Evolutionary conservation across 2,888 invertebrate species (phyloP).

Genomic region (Drosophila differens): DNA sequence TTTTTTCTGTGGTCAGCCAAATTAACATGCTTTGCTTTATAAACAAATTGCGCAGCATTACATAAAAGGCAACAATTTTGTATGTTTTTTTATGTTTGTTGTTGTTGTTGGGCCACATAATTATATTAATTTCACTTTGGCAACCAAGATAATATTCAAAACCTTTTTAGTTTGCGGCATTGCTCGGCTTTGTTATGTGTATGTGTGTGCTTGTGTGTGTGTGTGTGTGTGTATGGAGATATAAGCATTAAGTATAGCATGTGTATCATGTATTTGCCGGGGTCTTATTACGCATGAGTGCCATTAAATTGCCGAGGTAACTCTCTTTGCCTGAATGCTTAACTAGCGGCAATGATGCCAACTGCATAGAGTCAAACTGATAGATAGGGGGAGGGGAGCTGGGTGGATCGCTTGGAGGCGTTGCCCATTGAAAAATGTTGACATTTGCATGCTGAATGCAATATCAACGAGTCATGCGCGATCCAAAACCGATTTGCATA

Average conservation of each 20-base stretch:
- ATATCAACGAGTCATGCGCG: conserved; percentile 69
- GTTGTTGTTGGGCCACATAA: conserved; percentile 48
- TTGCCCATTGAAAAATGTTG: conserved; percentile 56
- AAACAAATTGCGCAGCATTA: conserved; percentile 56
- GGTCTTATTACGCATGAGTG: conserved; percentile 66
- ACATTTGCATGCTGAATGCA: conserved; percentile 82
- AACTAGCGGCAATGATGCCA: conserved; percentile 51
- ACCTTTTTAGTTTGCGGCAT: conserved; percentile 48
- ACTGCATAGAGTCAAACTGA: conserved; percentile 14
- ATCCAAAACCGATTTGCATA: conserved; percentile 66
- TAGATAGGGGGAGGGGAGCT: not conserved
- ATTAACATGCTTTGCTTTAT: conserved; percentile 44
- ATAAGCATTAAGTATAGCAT: conserved; percentile 72
- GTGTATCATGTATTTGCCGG: conserved; percentile 58
- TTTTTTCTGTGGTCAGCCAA: conserved; percentile 18
- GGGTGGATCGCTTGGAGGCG: conserved; percentile 11
- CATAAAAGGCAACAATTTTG: conserved; percentile 50
- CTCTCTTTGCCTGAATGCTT: conserved; percentile 59
- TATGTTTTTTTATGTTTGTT: conserved; percentile 23
- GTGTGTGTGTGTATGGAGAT: conserved; percentile 36
- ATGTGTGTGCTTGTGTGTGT: not conserved
- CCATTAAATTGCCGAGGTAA: conserved; percentile 63
- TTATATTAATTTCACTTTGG: conserved; percentile 62
- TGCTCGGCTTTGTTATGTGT: conserved; percentile 27
- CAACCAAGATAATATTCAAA: conserved; percentile 28